phyloP scores from a whole-genome alignment of 2,888 invertebrate genomes.

The Latrodectus hesperus region DNA sequence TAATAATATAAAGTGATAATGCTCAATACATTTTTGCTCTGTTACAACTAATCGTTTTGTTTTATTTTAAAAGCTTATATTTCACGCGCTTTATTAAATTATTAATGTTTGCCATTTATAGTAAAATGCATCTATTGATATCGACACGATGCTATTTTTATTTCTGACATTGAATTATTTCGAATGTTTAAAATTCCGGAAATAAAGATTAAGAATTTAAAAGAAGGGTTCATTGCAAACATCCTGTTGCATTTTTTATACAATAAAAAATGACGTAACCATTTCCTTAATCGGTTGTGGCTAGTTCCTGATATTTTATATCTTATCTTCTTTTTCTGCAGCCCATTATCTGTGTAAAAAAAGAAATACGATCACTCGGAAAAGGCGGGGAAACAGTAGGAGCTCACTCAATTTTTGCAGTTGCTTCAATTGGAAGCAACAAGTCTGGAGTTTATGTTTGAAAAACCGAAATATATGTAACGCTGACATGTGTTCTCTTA shows the following conservation, averaged over 20 bases:
- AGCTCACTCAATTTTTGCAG: background rate
- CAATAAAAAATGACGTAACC: constrained; percentile 42
- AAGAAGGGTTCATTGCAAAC: constrained; percentile 33
- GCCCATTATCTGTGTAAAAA: constrained; percentile 39
- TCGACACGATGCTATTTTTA: constrained; percentile 2
- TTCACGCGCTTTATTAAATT: no score
- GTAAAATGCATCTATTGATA: constrained; percentile 3
- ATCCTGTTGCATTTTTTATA: constrained; percentile 29
- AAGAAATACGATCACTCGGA: background rate
- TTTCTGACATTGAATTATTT: constrained; percentile 37
- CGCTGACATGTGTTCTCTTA: background rate
- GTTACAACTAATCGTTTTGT: no score
- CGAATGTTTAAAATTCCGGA: constrained; percentile 38
- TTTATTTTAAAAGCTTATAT: no score
- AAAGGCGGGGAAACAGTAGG: background rate
- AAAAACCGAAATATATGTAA: background rate
- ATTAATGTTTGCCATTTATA: no score
- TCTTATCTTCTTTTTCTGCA: constrained; percentile 50
- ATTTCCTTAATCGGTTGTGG: constrained; percentile 49
- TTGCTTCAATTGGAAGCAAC: background rate
- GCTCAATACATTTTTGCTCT: no score
- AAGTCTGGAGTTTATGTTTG: background rate
- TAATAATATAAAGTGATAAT: no score
- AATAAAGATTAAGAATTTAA: constrained; percentile 37
- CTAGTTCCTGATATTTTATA: constrained; percentile 55